Evolutionary conservation across 2,113 vertebrate species (phyloP).

Genomic region (Tupaia tana): DNA sequence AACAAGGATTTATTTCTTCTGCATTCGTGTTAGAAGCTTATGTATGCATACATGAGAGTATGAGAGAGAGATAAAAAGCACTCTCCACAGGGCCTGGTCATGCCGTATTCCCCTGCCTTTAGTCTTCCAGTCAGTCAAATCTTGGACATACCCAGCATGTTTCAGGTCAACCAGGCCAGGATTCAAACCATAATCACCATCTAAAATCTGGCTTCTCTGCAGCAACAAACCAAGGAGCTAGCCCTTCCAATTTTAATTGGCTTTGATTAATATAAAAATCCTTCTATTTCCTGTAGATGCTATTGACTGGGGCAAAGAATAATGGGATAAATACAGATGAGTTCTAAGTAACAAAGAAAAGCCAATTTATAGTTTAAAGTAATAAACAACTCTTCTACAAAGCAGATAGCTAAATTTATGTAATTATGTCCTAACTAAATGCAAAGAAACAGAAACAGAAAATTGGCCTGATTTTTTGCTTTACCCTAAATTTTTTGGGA

Average conservation of each 20-base stretch:
- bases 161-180: no score
- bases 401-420: conserved; percentile 9
- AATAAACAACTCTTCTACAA: neutral
- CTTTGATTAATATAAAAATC: conserved; percentile 52
- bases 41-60: no score
- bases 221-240: no score
- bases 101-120: no score
- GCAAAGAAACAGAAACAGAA: conserved; percentile 39
- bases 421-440: conserved; percentile 39
- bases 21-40: no score
- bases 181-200: no score
- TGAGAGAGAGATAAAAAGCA: no score
- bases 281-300: conserved; percentile 24
- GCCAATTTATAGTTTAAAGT: neutral
- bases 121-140: no score
- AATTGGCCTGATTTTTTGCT: neutral
- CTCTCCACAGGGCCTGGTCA: no score
- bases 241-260: conserved; percentile 39
- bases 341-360: conserved; percentile 14
- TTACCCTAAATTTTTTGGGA: neutral
- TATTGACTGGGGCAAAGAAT: conserved; percentile 11
- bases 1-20: no score
- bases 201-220: no score
- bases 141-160: no score
- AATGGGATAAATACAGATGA: conserved; percentile 15